Percentiles rank a stretch among this genome's conserved stretches.
Evolutionary conservation across 92 coral and sea anemone genomes (phyloP).

Genomic region (Heliopora coerulea): DNA sequence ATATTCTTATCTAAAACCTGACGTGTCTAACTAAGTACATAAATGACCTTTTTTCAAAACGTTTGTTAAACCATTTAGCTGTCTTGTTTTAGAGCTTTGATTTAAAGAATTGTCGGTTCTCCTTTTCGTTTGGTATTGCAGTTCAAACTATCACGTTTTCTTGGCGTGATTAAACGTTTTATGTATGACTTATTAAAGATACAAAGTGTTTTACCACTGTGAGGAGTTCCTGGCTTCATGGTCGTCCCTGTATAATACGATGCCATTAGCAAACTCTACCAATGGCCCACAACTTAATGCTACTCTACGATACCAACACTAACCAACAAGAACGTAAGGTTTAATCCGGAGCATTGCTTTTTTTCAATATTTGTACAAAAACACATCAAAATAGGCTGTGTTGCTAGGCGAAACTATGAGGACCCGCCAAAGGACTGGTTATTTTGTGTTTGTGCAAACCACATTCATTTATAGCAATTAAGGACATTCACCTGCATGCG

Average conservation of each 20-base stretch:
- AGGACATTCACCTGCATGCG: too few species aligned
- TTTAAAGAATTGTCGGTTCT: too few species aligned
- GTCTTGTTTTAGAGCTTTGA: too few species aligned
- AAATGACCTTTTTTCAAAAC: too few species aligned
- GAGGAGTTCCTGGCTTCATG: conserved; percentile 23
- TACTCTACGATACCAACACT: neutral
- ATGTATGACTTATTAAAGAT: neutral
- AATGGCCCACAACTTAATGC: neutral
- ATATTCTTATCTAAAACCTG: too few species aligned
- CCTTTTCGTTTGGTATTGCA: too few species aligned
- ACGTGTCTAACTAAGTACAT: too few species aligned
- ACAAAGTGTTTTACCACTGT: conserved; percentile 6
- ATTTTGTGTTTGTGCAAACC: too few species aligned
- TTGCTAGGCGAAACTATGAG: neutral
- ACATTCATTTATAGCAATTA: too few species aligned
- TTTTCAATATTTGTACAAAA: neutral
- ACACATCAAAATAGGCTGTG: neutral
- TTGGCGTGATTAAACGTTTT: neutral
- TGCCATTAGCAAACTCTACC: conserved; percentile 3
- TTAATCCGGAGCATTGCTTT: neutral
- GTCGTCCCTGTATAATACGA: conserved; percentile 24
- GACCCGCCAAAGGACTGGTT: neutral
- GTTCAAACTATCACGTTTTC: too few species aligned
- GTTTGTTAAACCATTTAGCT: too few species aligned
- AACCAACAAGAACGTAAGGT: neutral